These are phyloP conservation scores for Andrena dorsata DNA, from an alignment of 2,888 invertebrate genomes.

Conservation along the genomic window DNA sequence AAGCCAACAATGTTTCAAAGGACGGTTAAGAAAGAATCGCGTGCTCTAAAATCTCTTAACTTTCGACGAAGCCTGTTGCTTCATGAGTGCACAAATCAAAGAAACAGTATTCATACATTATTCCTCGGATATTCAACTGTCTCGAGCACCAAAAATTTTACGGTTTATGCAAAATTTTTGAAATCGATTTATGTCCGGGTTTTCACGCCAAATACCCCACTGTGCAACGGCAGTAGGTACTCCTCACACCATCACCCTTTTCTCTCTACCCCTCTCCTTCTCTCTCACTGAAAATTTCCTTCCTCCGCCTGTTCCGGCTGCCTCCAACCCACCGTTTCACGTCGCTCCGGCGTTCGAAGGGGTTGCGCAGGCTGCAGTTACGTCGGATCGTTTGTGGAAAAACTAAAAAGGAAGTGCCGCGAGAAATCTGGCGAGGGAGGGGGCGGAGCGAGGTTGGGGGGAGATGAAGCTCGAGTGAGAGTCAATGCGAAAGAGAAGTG, in stretches of 20 bases:
- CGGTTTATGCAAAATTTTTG: no score
- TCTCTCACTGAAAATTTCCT: conserved; percentile 10
- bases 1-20: no score
- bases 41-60: no score
- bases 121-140: no score
- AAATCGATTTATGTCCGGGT: no score
- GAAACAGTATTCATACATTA: no score
- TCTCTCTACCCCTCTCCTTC: conserved; percentile 7
- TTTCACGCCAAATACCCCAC: no score
- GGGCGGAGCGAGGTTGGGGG: no score
- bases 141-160: no score
- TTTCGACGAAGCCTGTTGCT: no score
- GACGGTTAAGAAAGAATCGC: no score
- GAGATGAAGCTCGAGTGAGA: neutral
- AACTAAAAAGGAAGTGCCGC: conserved; percentile 56
- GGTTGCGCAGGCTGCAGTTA: conserved; percentile 54
- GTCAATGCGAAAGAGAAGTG: conserved; percentile 4
- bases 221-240: conserved; percentile 17
- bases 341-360: conserved; percentile 26
- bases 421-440: conserved; percentile 58
- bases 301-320: conserved; percentile 8
- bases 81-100: no score
- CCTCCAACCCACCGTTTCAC: conserved; percentile 2
- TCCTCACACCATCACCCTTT: conserved; percentile 8
- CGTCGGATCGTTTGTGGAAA: conserved; percentile 64